These are phyloP conservation scores for Rosalia funebris DNA, from an alignment of 2,888 invertebrate species.

Conservation along the genomic window DNA sequence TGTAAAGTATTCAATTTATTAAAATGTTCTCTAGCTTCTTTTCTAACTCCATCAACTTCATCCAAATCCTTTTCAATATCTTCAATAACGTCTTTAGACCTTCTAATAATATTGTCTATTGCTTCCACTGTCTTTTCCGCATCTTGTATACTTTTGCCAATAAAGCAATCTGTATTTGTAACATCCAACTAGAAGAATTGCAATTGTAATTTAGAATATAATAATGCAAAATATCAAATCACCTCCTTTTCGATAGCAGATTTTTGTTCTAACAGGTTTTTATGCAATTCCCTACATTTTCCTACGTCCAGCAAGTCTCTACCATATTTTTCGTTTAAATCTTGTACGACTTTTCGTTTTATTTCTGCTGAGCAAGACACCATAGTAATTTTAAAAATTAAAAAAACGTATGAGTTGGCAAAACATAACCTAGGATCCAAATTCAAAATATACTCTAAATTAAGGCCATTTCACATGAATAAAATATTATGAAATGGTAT, in stretches of 20 bases:
- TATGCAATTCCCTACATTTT: slow-evolving; percentile 66
- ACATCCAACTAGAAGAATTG: slow-evolving; percentile 64
- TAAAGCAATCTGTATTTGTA: slow-evolving; percentile 70
- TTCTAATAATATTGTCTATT: slow-evolving; percentile 63
- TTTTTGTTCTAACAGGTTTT: slow-evolving; percentile 61
- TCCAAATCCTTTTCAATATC: slow-evolving; percentile 65
- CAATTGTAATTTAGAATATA: neutral
- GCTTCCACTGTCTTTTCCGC: slow-evolving; percentile 65
- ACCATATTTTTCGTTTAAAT: slow-evolving; percentile 68
- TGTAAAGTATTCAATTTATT: slow-evolving; percentile 69
- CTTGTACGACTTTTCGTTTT: slow-evolving; percentile 61
- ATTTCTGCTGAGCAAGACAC: slow-evolving; percentile 41
- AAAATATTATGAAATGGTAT: no score
- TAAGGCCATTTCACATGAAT: no score
- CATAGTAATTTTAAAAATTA: slow-evolving; percentile 6
- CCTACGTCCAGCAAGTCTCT: slow-evolving; percentile 67
- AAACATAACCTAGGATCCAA: slow-evolving; percentile 24
- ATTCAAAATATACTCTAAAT: no score
- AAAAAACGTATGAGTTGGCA: slow-evolving; percentile 13
- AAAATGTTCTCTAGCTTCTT: slow-evolving; percentile 69
- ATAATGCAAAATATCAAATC: slow-evolving; percentile 27
- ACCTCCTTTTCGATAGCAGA: slow-evolving; percentile 64
- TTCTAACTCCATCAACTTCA: slow-evolving; percentile 63
- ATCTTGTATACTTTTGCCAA: slow-evolving; percentile 67
- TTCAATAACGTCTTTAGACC: slow-evolving; percentile 63